A percentile compares a stretch with the other conserved stretches of the same genome.
Evolutionary conservation across 2,888 invertebrate species (phyloP).

Genomic region (Slavum lentiscoides): DNA sequence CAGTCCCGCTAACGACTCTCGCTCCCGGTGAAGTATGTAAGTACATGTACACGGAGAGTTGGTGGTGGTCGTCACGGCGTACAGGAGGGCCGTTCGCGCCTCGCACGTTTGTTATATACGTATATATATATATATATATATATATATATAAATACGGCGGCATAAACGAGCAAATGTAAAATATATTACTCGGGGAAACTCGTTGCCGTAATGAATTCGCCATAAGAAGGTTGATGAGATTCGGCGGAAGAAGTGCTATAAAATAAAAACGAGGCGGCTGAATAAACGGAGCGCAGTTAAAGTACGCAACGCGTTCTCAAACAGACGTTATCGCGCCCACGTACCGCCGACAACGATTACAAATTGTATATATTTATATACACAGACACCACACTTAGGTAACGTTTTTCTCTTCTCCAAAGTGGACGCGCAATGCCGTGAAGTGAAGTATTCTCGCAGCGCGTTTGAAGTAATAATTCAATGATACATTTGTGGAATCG

Average conservation of each 20-base stretch:
- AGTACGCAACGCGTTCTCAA: constrained; percentile 12
- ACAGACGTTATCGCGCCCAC: constrained; percentile 12
- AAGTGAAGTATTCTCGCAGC: not conserved
- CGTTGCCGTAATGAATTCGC: constrained; percentile 9
- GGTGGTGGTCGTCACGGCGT: not conserved
- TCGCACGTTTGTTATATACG: not conserved
- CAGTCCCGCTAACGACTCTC: not conserved
- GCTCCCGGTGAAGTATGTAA: too few species aligned
- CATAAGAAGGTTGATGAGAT: constrained; percentile 43
- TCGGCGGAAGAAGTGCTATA: constrained; percentile 17
- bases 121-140: too few species aligned
- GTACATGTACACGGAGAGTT: too few species aligned
- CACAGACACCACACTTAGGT: too few species aligned
- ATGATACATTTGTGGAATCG: not conserved
- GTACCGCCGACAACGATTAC: not conserved
- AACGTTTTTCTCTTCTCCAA: constrained; percentile 6
- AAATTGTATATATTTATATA: not conserved
- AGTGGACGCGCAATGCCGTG: not conserved
- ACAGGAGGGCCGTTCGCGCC: not conserved
- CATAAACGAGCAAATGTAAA: constrained; percentile 19
- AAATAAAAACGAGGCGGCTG: not conserved
- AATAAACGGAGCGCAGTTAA: constrained; percentile 34
- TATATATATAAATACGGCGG: too few species aligned
- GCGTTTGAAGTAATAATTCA: not conserved
- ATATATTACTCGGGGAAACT: constrained; percentile 15